Base-by-base conservation (phyloP, 2,797 vertebrate genomes). In the Graptemys geographica region DNA sequence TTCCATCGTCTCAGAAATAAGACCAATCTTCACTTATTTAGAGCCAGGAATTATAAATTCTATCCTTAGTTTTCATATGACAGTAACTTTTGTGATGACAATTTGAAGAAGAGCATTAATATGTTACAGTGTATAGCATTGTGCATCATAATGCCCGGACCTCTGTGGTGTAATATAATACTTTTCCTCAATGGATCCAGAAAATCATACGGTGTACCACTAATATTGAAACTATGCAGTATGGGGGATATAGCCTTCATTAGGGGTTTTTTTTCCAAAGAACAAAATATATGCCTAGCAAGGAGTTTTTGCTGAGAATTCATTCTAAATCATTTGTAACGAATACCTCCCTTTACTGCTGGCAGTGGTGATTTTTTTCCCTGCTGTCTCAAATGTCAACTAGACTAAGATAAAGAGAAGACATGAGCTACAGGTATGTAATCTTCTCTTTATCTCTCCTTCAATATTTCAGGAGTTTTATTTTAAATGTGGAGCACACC, bases 401-500 rank as follows among this genome's bases (percentile, higher is more conserved):
- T 92, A 83, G 69, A 47, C 41, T 88, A 78, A 95, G 95, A 93
- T 91, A 94, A 90, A 90, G 87, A 78, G 55, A 89, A 47, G 41
- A 87, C 65, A 1, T 12, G 44, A 81, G 84, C 25, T 11, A 74
- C 90, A 49, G 47, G 55, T 93, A 52, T 89, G 52, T 97, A 89
- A 98, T 94, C 65, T 47, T 88, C 27, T 91, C 89, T 94, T 97
- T 97, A 97, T 95, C 93, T 97, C 94, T 98, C 44, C 84, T 97
- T 97, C 93, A 81, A 95, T 96, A 88, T 97, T 97, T 55, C 97
- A 99, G 99, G 99, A 99, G 95, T 99, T 99, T 97, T 99, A 99
- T 97, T 98, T 99, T 97, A 99, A 99, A 98, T 99, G 99, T 98
- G 99, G 98, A 37, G 98, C 98, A 86, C 99, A 99, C 95, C 99